phyloP scores from a whole-genome alignment of 2,797 vertebrate genomes.

The Poeciliopsis gracilis region DNA sequence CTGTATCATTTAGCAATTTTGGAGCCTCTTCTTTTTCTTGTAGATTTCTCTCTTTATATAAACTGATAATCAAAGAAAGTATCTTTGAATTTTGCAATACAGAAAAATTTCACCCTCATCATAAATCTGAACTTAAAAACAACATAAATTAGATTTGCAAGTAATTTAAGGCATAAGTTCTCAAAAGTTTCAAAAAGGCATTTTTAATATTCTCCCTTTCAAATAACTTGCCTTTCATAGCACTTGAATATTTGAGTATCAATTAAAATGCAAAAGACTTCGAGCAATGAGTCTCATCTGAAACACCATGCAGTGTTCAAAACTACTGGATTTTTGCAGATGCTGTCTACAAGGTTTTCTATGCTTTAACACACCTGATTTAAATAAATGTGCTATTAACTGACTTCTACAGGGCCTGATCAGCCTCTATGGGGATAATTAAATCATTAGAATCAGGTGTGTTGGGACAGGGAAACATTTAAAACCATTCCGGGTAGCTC shows the following conservation, averaged over 20 bases:
- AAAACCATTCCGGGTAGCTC: background rate
- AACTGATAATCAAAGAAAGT: background rate
- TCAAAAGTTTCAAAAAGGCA: background rate
- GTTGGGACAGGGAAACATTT: background rate
- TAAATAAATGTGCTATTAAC: background rate
- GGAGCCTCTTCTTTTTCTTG: background rate
- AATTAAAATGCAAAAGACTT: background rate
- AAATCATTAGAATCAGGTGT: slow-evolving; percentile 1
- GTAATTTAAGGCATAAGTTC: background rate
- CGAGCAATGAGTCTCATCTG: background rate
- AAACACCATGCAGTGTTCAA: background rate
- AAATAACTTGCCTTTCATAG: background rate
- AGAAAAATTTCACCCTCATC: background rate
- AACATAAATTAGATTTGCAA: background rate
- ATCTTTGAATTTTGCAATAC: background rate
- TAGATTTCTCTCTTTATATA: background rate
- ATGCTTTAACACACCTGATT: background rate
- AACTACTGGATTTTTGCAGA: background rate
- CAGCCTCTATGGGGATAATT: background rate
- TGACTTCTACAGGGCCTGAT: background rate
- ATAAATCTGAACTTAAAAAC: background rate
- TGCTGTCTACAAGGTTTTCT: background rate
- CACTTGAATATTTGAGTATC: background rate
- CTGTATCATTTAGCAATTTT: background rate
- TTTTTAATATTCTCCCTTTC: background rate